phyloP scores from a whole-genome alignment of 1,140 invertebrate genomes.

The Sminthurides bifidus region DNA sequence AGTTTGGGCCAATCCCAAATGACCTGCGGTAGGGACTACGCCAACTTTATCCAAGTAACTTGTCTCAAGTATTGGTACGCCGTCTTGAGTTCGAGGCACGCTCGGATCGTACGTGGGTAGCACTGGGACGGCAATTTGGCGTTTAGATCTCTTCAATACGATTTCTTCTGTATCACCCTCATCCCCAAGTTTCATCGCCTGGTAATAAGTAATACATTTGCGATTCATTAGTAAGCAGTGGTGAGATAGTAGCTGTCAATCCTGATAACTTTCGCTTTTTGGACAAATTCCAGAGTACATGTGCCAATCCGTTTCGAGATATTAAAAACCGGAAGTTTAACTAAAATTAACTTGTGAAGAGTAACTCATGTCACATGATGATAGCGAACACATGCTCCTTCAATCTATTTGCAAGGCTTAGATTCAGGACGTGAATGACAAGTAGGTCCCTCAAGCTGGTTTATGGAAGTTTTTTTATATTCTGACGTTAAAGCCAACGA shows the following conservation, averaged over 20 bases:
- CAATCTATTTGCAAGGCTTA: background rate
- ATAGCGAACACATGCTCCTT: too few species aligned
- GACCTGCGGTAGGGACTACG: background rate
- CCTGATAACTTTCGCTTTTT: background rate
- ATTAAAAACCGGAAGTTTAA: background rate
- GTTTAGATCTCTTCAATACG: conserved; percentile 7
- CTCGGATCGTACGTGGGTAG: background rate
- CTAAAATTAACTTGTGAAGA: background rate
- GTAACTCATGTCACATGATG: too few species aligned
- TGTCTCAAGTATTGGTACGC: conserved; percentile 25
- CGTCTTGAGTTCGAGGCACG: conserved; percentile 17
- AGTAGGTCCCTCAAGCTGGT: background rate
- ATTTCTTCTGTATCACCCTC: conserved; percentile 1
- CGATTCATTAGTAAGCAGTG: background rate
- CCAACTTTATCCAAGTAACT: conserved; percentile 15
- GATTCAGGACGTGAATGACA: background rate
- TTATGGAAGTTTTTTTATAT: background rate
- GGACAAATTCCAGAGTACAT: background rate
- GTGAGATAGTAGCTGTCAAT: background rate
- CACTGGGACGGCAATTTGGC: conserved; percentile 19
- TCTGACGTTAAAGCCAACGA: background rate
- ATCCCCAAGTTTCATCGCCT: conserved; percentile 1
- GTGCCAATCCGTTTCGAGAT: background rate
- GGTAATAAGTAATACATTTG: background rate
- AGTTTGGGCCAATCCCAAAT: background rate